A percentile compares a stretch with the other conserved stretches of the same genome.
These are phyloP conservation scores for Drosophila ananassae DNA, from an alignment of 1,140 invertebrate genomes.

Conservation along the genomic window DNA sequence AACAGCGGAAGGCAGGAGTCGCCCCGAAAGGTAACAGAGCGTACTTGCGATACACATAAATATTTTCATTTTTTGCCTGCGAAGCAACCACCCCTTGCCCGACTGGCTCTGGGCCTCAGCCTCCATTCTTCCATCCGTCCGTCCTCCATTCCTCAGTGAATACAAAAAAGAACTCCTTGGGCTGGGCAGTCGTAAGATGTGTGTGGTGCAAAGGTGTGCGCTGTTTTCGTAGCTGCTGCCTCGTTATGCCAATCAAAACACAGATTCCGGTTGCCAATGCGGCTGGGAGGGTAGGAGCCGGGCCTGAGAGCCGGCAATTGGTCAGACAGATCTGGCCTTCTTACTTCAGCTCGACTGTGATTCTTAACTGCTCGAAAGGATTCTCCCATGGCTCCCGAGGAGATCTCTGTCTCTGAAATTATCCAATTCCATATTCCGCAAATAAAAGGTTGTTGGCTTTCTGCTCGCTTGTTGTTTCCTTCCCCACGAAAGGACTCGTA, in stretches of 20 bases:
- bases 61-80: slow-evolving; percentile 14
- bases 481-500: slow-evolving; percentile 4
- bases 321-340: neutral
- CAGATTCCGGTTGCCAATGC: slow-evolving; percentile 17
- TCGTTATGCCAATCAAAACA: slow-evolving; percentile 72
- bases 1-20: slow-evolving; percentile 24
- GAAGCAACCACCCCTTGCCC: slow-evolving; percentile 17
- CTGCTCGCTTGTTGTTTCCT: too few species aligned
- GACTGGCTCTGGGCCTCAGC: neutral
- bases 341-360: neutral
- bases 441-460: neutral
- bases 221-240: slow-evolving; percentile 29
- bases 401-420: neutral
- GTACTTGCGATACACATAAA: slow-evolving; percentile 22
- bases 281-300: neutral
- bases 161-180: slow-evolving; percentile 1
- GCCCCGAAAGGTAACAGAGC: slow-evolving; percentile 62
- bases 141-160: neutral
- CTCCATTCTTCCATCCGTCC: neutral
- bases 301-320: neutral
- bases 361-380: neutral
- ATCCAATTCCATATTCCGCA: too few species aligned
- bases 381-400: neutral
- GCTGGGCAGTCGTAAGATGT: slow-evolving; percentile 20
- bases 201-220: slow-evolving; percentile 10